These are phyloP conservation scores for Pangasius mekongensis DNA, from an alignment of 2,797 vertebrate genomes.

Conservation along the genomic window DNA sequence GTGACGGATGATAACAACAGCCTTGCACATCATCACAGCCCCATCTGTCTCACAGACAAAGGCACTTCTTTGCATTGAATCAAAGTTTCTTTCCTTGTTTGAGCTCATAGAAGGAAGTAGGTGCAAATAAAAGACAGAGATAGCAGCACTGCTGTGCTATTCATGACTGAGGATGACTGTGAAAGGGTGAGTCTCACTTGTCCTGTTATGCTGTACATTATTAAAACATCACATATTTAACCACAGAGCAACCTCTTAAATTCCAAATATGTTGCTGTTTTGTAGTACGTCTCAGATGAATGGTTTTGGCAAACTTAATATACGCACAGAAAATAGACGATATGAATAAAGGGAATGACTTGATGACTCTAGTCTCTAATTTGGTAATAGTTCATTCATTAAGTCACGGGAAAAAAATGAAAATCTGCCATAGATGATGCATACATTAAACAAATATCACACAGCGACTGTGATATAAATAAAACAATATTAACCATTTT, in stretches of 20 bases:
- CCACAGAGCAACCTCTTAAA: background rate
- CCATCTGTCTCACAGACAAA: background rate
- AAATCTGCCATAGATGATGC: background rate
- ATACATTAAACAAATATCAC: background rate
- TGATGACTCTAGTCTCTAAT: background rate
- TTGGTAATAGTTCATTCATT: background rate
- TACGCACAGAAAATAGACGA: too few species aligned
- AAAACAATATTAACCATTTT: background rate
- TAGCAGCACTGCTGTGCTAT: background rate
- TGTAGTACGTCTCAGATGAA: background rate
- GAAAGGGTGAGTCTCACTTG: slow-evolving; percentile 4
- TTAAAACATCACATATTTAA: background rate
- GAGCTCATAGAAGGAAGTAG: background rate
- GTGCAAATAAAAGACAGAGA: background rate
- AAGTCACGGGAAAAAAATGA: too few species aligned
- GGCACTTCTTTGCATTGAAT: background rate
- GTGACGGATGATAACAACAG: background rate
- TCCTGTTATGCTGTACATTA: background rate
- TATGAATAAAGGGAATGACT: background rate
- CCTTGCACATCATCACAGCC: background rate
- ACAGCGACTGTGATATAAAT: background rate
- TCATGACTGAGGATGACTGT: background rate
- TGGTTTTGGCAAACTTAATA: background rate
- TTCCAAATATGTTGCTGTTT: background rate
- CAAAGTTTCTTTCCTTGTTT: background rate